phyloP scores from a whole-genome alignment of 2,113 vertebrate species.

The Haemorhous mexicanus region DNA sequence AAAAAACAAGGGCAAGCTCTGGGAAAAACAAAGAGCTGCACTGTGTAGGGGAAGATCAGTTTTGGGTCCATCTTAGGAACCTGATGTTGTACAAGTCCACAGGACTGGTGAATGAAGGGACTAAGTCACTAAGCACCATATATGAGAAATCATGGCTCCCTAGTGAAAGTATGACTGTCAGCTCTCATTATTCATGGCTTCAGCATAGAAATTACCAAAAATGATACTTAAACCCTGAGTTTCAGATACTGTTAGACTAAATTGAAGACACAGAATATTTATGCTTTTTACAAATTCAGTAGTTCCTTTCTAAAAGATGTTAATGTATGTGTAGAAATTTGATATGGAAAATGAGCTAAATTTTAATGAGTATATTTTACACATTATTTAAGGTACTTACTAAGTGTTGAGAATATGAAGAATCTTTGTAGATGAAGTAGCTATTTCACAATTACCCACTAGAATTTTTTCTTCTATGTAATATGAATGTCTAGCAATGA shows the following conservation, averaged over 20 bases:
- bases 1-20: not conserved
- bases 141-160: not conserved
- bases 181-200: not conserved
- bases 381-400: not conserved
- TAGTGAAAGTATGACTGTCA: not conserved
- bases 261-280: not conserved
- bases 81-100: not conserved
- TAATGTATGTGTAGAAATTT: not conserved
- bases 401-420: not conserved
- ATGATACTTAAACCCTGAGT: not conserved
- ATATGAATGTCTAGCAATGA: not conserved
- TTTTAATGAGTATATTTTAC: not conserved
- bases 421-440: not conserved
- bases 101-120: not conserved
- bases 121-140: not conserved
- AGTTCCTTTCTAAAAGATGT: not conserved
- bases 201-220: not conserved
- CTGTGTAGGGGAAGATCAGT: accelerated
- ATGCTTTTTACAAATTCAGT: not conserved
- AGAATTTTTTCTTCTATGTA: not conserved
- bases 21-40: not conserved
- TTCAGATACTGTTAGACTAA: not conserved
- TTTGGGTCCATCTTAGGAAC: not conserved
- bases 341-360: not conserved
- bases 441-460: not conserved